A percentile compares a stretch with the other conserved stretches of the same genome.
Conservation (phyloP, 1,140 invertebrate species). For the Neoseiulus cucumeris region DNA sequence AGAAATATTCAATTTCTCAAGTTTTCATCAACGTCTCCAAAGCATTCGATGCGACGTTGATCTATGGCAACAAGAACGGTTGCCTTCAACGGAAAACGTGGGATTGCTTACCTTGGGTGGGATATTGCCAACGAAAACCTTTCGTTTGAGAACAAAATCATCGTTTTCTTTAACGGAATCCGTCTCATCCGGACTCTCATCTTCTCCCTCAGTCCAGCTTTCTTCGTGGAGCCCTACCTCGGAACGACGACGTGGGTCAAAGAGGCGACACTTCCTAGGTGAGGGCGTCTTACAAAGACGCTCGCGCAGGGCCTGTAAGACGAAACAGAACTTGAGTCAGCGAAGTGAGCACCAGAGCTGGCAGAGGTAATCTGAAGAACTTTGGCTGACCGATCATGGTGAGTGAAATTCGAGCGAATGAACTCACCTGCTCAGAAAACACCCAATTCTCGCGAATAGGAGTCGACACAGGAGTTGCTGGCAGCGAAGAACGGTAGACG, state of each 20-base stretch:
- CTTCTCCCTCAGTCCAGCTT: slow-evolving; percentile 14
- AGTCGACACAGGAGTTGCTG: slow-evolving; percentile 24
- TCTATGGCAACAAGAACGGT: too few relatives aligned
- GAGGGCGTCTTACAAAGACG: slow-evolving; percentile 22
- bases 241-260: slow-evolving; percentile 17
- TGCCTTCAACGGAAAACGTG: too few relatives aligned
- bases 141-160: slow-evolving; percentile 10
- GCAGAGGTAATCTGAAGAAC: too few relatives aligned
- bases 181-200: slow-evolving; percentile 12
- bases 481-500: slow-evolving; percentile 23
- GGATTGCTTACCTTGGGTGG: not conserved
- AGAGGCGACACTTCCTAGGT: slow-evolving; percentile 21
- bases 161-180: slow-evolving; percentile 13
- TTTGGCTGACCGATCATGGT: too few relatives aligned
- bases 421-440: slow-evolving; percentile 20
- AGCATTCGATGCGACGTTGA: too few relatives aligned
- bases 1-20: too few relatives aligned
- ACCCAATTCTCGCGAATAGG: slow-evolving; percentile 21
- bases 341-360: too few relatives aligned
- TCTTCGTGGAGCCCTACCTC: slow-evolving; percentile 13
- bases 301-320: slow-evolving; percentile 15
- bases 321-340: too few relatives aligned
- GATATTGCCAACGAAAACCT: slow-evolving; percentile 19
- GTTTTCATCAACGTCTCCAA: too few relatives aligned
- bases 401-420: too few relatives aligned